Percentiles rank a stretch among this genome's conserved stretches.
These are phyloP conservation scores for Mobula birostris DNA, from an alignment of 2,113 vertebrate genomes.

Conservation along the genomic window DNA sequence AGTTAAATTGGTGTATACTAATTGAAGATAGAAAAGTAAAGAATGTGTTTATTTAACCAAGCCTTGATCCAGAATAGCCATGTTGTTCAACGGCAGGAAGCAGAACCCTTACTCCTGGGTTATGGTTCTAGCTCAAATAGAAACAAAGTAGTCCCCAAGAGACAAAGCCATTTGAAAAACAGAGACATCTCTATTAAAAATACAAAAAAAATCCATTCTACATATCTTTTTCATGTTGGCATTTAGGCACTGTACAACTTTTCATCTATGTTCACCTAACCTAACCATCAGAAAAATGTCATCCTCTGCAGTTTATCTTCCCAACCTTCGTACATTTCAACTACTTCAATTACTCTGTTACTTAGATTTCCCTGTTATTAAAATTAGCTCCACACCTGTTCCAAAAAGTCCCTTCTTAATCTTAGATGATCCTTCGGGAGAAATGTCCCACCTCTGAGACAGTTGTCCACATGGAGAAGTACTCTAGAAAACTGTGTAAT, in stretches of 20 bases:
- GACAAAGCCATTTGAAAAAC: background rate
- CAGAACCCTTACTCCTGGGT: background rate
- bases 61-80: background rate
- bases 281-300: background rate
- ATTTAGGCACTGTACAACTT: background rate
- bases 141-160: background rate
- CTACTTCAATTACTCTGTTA: background rate
- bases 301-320: background rate
- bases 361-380: background rate
- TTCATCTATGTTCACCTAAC: background rate
- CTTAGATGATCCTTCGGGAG: background rate
- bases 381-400: background rate
- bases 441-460: background rate
- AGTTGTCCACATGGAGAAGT: background rate
- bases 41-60: background rate
- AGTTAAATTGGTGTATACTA: background rate
- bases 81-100: background rate
- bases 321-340: background rate
- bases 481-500: background rate
- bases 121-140: background rate
- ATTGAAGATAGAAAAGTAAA: background rate
- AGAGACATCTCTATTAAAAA: background rate
- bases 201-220: background rate
- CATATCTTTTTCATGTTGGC: background rate
- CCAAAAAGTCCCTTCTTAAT: background rate